Evolutionary conservation across 1,140 invertebrate species (phyloP), one percentile per base, ranked within the genome.

Genomic region (Musca domestica): DNA sequence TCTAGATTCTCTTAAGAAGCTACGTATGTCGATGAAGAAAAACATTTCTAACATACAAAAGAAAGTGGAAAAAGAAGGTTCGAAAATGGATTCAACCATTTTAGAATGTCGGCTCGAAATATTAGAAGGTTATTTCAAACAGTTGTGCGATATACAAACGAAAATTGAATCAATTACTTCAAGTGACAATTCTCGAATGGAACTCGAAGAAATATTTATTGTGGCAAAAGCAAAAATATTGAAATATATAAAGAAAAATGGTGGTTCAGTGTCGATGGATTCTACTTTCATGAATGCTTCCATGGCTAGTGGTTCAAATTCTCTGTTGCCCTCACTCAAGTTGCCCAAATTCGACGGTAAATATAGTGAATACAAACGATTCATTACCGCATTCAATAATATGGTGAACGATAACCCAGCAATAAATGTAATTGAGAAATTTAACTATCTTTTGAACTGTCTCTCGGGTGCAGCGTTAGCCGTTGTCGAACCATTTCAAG

Each of bases 371-470:
- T 67, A 67, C n/a, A 52, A 67, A 22, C 7, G 49, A 6, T 68
- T 68, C 46, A 52, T 51, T 10, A 27, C 47, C 9, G 15, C 51
- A 27, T 65, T 65, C 9, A 47, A 25, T 14, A 48, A 65, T 65
- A 15, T 65, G 17, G 46, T 65, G 9, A 9, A 65, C 22, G 47
- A 65, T 19, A 46, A 65, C 27, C 41, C 46, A 6, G 25, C 64
- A 9, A 64, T 68, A n/a, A 10, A 58, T 15, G 25, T 4, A 14
- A 27, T 52, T 5, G 58, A 68, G 20, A 65, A 70, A 27, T 70
- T 67, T 48, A 69, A 69, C 48, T 48, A 69, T 30, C 22, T 65
- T 6, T 20, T 66, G 25, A 56, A 52, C 19, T 66, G 49, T 41
- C 47, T 54, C 6, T 66, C 64, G 14, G 64, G 63, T 10, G 2